Base-by-base conservation (phyloP, 2,888 invertebrate species). In the Tipula confusa region DNA sequence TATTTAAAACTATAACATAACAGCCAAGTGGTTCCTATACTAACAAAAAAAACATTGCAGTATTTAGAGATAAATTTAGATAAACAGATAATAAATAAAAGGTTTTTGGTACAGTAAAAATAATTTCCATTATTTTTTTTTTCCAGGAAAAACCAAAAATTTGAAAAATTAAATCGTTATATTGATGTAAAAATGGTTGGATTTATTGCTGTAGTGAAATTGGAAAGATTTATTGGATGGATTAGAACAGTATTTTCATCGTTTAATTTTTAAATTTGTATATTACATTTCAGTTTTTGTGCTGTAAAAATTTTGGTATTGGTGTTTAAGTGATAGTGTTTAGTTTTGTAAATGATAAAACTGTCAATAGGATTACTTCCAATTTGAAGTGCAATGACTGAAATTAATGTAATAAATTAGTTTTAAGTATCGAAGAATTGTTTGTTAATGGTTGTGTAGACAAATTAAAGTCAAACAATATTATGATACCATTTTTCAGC, bases 11-110 rank as follows among this genome's bases (percentile, higher is more conserved):
- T 15, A n/a, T 43, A 43, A 43, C n/a, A 24, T 9, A 9, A 43
- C 15, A 48, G 18, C n/a, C n/a, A 24, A 64, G 64, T 24, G 24
- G 64, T 64, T 64, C 43, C n/a, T n/a, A 43, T 43, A n/a, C n/a
- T 43, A n/a, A 43, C 13, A 9, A 33, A 33, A 33, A 7, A 33
- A 33, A 33, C 7, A 9, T 36, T 43, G 3, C 2, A 64, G 9
- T 64, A 24, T 24, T 24, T 24, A 24, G 64, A 64, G 7, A 64
- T 64, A 64, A 64, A 64, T 64, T 64, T 64, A 64, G 64, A 64
- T 64, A 64, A 64, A 64, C 9, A 64, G 64, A 64, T 64, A 64
- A 64, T 64, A 64, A 64, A 64, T 64, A 64, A 64, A 64, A 64
- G 64, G 24, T 64, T 64, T 64, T 64, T 64, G 7, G 64, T 24